Evolutionary conservation across 2,113 vertebrate genomes (phyloP), one percentile per base, ranked within the genome.

Genomic region (Megalops atlanticus): DNA sequence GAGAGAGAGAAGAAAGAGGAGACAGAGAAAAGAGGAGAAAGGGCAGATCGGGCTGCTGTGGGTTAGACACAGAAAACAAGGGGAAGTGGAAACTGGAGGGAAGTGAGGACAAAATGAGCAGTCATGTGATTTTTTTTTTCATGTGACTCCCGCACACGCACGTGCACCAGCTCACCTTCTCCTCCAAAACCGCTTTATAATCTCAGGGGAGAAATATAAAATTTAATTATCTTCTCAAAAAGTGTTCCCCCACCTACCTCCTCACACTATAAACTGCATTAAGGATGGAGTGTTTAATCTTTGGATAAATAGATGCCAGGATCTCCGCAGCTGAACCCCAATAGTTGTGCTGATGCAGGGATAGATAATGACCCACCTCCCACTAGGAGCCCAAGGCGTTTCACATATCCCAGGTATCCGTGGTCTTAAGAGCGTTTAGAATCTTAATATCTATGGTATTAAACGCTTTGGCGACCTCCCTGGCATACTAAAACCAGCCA

Each of bases 201-300:
- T 58, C 38, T 41, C 15, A 15, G 18, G 31, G 77, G 77, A 84
- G 89, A 88, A 87, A 91, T 90, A 89, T 89, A 54, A 45, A 79
- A 79, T 79, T 79, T 58, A 54, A 79, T 79, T 71, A 70, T 70
- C 77, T 11, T 15, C 1, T 31, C 52, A 6, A 35, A 31, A 40
- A 24, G 14, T 40, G 89, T 88, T 88, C 84, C 54, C 43, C 43
- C 43, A 45, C 43, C 88, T 89, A 90, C 91, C 91, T 91, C 90
- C 86, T 82, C 88, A 84, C 85, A 85, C 89, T 89, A 84, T 87
- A 87, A 92, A 91, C 83, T 78, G 88, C 89, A 89, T 89, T 88
- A 88, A 90, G 91, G 89, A 90, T 89, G 91, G 92, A 91, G 88
- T 90, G 90, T 90, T 87, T 93, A 91, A 93, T 92, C 92, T 90